These are phyloP conservation scores for Cryptotis parvus DNA, from an alignment of 2,113 vertebrate species.

Conservation along the genomic window DNA sequence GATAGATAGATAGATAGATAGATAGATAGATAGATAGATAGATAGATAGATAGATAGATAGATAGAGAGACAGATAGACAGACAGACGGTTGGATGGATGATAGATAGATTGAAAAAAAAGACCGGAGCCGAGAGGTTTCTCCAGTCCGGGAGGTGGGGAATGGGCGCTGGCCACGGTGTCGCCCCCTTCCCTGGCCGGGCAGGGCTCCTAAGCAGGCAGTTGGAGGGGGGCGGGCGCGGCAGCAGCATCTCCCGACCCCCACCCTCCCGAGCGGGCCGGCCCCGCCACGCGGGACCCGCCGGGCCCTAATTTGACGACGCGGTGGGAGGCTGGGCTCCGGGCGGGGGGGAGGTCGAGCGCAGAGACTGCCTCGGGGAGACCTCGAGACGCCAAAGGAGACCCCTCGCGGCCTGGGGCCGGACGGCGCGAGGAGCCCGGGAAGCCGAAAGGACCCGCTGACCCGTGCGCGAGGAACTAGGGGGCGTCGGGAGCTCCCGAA, in stretches of 20 bases:
- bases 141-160: not conserved
- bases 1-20: too few relatives aligned
- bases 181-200: constrained; percentile 35
- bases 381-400: not conserved
- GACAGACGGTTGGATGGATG: too few relatives aligned
- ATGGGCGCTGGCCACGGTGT: not conserved
- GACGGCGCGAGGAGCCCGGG: not conserved
- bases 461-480: not conserved
- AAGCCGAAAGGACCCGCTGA: too few relatives aligned
- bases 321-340: too few relatives aligned
- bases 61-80: too few relatives aligned
- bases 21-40: too few relatives aligned
- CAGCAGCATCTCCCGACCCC: not conserved
- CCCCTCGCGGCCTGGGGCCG: not conserved
- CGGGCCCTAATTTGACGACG: constrained; percentile 79
- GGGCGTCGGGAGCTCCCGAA: too few relatives aligned
- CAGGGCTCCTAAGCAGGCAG: too few relatives aligned
- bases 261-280: constrained; percentile 16
- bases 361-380: constrained; percentile 9
- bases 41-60: too few relatives aligned
- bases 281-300: not conserved
- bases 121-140: not conserved
- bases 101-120: too few relatives aligned
- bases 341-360: too few relatives aligned
- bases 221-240: not conserved